Evolutionary conservation across 2,888 invertebrate species (phyloP).

Genomic region (Artemia sinica): DNA sequence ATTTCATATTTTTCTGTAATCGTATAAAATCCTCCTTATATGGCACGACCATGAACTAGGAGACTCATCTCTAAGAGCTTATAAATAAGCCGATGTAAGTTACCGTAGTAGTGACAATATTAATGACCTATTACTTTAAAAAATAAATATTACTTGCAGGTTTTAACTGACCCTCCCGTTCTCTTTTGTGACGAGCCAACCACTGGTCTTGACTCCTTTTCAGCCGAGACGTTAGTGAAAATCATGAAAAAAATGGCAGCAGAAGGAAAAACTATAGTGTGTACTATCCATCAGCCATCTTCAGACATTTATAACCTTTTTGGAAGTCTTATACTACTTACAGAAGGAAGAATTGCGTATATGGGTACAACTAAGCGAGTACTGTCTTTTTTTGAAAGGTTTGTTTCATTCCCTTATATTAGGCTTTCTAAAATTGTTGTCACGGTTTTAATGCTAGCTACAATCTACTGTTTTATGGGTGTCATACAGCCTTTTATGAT

Average conservation of each 20-base stretch:
- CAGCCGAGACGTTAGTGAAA: slow-evolving; percentile 31
- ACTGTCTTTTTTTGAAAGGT: slow-evolving; percentile 31
- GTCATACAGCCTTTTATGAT: not conserved
- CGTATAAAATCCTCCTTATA: too few species aligned
- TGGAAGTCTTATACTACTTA: slow-evolving; percentile 36
- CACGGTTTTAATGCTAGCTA: not conserved
- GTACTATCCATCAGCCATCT: slow-evolving; percentile 40
- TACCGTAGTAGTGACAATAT: too few species aligned
- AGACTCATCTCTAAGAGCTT: too few species aligned
- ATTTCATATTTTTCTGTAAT: too few species aligned
- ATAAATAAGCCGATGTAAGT: too few species aligned
- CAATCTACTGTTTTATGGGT: not conserved
- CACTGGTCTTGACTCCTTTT: slow-evolving; percentile 36
- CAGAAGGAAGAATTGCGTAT: slow-evolving; percentile 38
- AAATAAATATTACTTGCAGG: slow-evolving; percentile 27
- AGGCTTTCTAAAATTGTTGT: too few species aligned
- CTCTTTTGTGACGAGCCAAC: slow-evolving; percentile 39
- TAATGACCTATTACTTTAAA: too few species aligned
- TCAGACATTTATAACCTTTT: slow-evolving; percentile 37
- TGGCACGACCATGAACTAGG: too few species aligned
- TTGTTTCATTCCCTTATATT: not conserved
- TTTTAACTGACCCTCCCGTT: slow-evolving; percentile 36
- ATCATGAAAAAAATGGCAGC: slow-evolving; percentile 33
- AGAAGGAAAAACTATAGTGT: slow-evolving; percentile 36
- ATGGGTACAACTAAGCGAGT: slow-evolving; percentile 34